Conservation (phyloP, 2,113 vertebrate genomes). For the Ellobius talpinus region DNA sequence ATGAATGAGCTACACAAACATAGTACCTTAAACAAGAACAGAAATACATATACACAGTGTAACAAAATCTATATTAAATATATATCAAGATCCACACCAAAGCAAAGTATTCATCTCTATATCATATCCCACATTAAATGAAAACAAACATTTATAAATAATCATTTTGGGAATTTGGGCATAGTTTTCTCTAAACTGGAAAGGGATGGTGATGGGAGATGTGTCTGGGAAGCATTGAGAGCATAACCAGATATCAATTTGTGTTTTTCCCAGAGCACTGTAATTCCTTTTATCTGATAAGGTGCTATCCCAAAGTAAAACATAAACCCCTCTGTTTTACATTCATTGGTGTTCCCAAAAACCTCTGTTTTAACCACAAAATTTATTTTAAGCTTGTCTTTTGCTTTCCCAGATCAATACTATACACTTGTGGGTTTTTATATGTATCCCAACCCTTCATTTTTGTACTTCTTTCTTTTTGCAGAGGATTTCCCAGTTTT, state of each 20-base stretch:
- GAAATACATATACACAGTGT: no score
- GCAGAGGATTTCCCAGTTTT: neutral
- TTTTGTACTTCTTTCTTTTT: neutral
- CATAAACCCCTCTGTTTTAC: accelerated
- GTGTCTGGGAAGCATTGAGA: neutral
- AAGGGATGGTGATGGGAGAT: neutral
- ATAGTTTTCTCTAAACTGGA: no score
- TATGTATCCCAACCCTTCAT: neutral
- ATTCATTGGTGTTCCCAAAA: neutral
- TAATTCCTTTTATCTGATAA: neutral
- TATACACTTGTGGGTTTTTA: neutral
- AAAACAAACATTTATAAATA: no score
- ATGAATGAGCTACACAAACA: no score
- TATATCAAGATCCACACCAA: no score
- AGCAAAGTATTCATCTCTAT: no score
- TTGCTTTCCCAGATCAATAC: neutral
- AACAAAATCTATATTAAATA: no score
- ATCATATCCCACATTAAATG: no score
- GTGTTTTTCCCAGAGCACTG: neutral
- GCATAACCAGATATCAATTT: neutral
- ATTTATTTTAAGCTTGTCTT: neutral
- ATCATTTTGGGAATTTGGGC: no score
- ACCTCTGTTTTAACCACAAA: neutral
- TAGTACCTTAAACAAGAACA: no score
- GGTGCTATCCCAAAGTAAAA: neutral